These are phyloP conservation scores for Silurus asotus DNA, from an alignment of 2,113 vertebrate species.

Conservation along the genomic window DNA sequence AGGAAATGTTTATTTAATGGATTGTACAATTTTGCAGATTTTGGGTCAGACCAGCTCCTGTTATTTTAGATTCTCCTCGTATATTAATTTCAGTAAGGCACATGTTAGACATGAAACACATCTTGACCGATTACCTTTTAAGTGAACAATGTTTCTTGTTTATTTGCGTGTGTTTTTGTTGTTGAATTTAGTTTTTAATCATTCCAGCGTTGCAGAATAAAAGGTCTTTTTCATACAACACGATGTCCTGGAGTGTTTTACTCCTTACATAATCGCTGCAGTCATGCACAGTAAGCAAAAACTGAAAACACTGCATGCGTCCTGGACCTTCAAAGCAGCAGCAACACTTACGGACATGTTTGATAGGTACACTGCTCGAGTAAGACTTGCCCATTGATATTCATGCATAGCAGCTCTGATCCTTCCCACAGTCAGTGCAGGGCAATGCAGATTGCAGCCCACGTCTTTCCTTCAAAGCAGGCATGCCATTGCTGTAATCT, in stretches of 20 bases:
- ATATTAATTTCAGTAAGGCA: neutral
- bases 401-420: conserved; percentile 17
- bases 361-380: neutral
- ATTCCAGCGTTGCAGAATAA: neutral
- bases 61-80: neutral
- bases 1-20: neutral
- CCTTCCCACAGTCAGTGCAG: conserved; percentile 15
- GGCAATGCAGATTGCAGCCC: conserved; percentile 35
- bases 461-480: conserved; percentile 32
- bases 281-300: conserved; percentile 4
- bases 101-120: neutral
- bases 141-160: neutral
- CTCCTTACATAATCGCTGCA: neutral
- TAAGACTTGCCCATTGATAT: conserved; percentile 4
- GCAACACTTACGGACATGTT: neutral
- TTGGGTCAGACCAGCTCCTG: neutral
- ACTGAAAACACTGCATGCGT: neutral
- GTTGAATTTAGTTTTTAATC: neutral
- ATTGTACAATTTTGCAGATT: conserved; percentile 10
- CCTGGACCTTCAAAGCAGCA: neutral
- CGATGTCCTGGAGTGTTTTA: too few relatives aligned
- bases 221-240: neutral
- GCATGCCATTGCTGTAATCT: conserved; percentile 41
- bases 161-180: neutral
- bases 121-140: neutral